Evolutionary conservation across 1,140 invertebrate species (phyloP).

Genomic region (Maniola jurtina): DNA sequence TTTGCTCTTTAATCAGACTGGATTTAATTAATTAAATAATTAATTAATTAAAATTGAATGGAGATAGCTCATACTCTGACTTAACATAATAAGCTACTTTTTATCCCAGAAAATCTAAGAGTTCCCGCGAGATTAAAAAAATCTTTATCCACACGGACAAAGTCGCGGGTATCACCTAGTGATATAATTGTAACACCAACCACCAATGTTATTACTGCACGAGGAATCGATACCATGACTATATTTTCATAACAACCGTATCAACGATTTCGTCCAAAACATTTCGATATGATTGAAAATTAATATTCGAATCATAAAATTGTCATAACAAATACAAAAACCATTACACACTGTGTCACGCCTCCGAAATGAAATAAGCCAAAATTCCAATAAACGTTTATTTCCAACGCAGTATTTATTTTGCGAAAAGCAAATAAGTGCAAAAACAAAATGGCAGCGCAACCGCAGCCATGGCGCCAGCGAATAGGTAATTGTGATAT

Average conservation of each 20-base stretch:
- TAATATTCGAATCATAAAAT: background rate
- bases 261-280: background rate
- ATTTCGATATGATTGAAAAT: background rate
- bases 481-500: constrained; percentile 26
- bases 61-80: no score
- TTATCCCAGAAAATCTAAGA: no score
- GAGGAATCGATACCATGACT: no score
- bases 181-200: no score
- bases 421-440: background rate
- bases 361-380: constrained; percentile 3
- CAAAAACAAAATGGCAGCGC: constrained; percentile 2
- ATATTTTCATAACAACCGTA: background rate
- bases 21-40: no score
- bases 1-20: no score
- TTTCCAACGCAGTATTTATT: constrained; percentile 3
- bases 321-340: background rate
- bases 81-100: no score
- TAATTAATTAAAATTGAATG: no score
- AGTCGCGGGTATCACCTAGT: no score
- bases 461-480: background rate
- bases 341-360: background rate
- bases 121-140: no score
- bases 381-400: constrained; percentile 7
- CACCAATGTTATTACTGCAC: no score
- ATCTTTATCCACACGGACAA: no score